Evolutionary conservation across 2,113 vertebrate species (phyloP).

Genomic region (Catharus bicknelli): DNA sequence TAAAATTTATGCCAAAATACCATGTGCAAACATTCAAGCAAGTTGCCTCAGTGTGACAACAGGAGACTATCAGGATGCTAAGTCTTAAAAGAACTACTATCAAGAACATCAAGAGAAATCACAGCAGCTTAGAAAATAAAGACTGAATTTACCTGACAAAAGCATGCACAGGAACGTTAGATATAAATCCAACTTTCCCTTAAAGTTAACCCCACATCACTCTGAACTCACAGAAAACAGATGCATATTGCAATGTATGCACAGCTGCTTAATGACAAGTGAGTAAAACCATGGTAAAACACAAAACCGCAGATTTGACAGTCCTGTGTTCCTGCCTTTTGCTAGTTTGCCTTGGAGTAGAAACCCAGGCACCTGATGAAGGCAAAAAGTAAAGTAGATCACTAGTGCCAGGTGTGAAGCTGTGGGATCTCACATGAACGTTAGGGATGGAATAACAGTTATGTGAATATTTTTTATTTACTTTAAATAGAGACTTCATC

Average conservation of each 20-base stretch:
- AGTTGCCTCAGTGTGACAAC: neutral
- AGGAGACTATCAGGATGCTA: neutral
- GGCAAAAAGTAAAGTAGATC: neutral
- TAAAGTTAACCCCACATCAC: neutral
- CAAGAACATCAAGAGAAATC: neutral
- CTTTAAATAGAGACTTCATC: neutral
- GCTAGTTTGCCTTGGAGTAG: neutral
- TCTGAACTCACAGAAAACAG: neutral
- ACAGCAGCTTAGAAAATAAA: neutral
- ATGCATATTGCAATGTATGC: neutral
- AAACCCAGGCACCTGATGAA: neutral
- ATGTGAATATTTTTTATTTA: neutral
- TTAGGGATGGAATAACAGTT: neutral
- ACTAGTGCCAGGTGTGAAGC: neutral
- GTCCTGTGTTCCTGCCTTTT: neutral
- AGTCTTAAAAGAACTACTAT: neutral
- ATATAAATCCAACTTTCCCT: neutral
- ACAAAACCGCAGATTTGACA: neutral
- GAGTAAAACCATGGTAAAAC: neutral
- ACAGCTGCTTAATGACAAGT: neutral
- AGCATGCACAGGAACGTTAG: neutral
- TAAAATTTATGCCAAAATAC: neutral
- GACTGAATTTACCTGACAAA: neutral
- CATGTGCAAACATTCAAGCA: accelerated
- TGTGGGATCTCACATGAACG: neutral